These are phyloP conservation scores for Clepsis dumicolana DNA, from an alignment of 2,888 invertebrate genomes.

Conservation along the genomic window DNA sequence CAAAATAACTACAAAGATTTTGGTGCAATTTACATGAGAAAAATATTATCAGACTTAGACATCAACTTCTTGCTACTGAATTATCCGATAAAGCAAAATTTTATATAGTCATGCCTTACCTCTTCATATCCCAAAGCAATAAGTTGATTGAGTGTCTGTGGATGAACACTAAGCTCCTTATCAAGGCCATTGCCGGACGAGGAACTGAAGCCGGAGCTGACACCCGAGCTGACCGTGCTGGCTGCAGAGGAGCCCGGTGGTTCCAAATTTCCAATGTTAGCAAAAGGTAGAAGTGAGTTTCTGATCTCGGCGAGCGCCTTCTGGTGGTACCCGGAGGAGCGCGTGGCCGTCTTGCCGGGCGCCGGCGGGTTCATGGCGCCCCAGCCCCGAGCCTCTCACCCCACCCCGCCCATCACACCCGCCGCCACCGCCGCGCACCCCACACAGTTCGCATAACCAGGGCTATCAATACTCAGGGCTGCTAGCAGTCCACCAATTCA, in stretches of 20 bases:
- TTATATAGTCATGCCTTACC: constrained; percentile 73
- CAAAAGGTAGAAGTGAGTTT: constrained; percentile 93
- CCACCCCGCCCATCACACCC: constrained; percentile 83
- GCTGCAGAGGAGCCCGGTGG: constrained; percentile 91
- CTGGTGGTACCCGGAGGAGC: constrained; percentile 93
- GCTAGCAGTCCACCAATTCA: constrained; percentile 21
- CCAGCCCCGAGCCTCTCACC: constrained; percentile 80
- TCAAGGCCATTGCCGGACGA: constrained; percentile 86
- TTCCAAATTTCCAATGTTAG: constrained; percentile 87
- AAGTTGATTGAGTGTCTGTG: constrained; percentile 89
- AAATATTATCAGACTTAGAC: background rate
- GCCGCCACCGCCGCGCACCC: constrained; percentile 64
- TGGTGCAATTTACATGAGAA: background rate
- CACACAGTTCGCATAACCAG: constrained; percentile 59
- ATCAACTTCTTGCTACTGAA: background rate
- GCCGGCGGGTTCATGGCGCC: constrained; percentile 89
- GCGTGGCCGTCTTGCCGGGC: constrained; percentile 88
- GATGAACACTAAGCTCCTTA: constrained; percentile 88
- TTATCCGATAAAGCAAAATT: background rate
- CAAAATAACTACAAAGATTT: background rate
- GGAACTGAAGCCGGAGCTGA: constrained; percentile 87
- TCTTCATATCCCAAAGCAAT: constrained; percentile 91
- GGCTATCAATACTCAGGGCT: constrained; percentile 31
- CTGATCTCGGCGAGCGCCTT: constrained; percentile 95
- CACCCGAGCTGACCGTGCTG: constrained; percentile 88